Percentiles rank a stretch among this genome's conserved stretches.
Evolutionary conservation across 2,888 invertebrate species (phyloP).

Genomic region (Tricholauxania praeusta): DNA sequence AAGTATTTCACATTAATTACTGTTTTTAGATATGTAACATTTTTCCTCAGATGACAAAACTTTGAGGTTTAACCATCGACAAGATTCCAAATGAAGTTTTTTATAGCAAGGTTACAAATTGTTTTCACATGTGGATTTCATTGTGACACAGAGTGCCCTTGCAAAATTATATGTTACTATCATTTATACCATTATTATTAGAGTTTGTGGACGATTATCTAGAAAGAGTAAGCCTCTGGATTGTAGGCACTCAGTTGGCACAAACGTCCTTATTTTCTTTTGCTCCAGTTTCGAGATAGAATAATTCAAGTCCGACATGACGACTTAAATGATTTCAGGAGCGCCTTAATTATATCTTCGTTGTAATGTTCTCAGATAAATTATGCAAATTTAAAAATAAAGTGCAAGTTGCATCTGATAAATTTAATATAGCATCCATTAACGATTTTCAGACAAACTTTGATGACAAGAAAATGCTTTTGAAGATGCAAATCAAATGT

Average conservation of each 20-base stretch:
- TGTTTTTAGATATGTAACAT: no score
- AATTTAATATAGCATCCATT: constrained; percentile 50
- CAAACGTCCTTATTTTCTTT: constrained; percentile 21
- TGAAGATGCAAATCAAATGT: constrained; percentile 36
- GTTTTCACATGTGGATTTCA: constrained; percentile 46
- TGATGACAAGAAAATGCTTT: constrained; percentile 47
- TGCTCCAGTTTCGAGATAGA: constrained; percentile 35
- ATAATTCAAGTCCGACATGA: background rate
- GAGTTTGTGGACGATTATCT: constrained; percentile 34
- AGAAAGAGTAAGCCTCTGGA: constrained; percentile 41
- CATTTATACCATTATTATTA: background rate
- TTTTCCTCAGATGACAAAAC: no score
- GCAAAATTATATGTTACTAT: background rate
- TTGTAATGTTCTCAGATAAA: constrained; percentile 42
- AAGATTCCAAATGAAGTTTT: constrained; percentile 12
- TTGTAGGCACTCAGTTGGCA: constrained; percentile 43
- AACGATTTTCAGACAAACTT: constrained; percentile 51
- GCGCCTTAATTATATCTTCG: constrained; percentile 7
- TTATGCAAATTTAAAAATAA: constrained; percentile 27
- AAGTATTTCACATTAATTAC: no score
- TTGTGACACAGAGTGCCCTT: constrained; percentile 34
- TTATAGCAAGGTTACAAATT: constrained; percentile 50
- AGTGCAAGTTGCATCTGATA: constrained; percentile 46
- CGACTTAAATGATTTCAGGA: constrained; percentile 13
- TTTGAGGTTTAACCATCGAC: no score